Conservation (phyloP, 2,797 vertebrate species). For the Triplophysa yarkandensis region DNA sequence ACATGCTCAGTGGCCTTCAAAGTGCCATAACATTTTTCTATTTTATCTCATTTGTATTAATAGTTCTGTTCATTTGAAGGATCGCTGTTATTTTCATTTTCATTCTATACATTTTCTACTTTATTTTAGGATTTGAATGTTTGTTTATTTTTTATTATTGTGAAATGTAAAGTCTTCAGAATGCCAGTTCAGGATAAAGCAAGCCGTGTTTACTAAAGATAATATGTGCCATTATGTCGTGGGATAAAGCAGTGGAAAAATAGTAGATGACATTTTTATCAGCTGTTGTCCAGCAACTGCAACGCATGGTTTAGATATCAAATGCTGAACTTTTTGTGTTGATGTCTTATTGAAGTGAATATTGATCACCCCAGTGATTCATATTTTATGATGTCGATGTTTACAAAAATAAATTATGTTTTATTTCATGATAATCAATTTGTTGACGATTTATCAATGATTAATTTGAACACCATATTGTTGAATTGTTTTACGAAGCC, state of each 20-base stretch:
- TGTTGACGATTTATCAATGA: background rate
- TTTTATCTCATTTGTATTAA: constrained; percentile 15
- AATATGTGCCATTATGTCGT: constrained; percentile 12
- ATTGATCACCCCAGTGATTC: constrained; percentile 59
- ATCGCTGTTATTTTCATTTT: constrained; percentile 14
- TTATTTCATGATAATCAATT: constrained; percentile 27
- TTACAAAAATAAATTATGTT: constrained; percentile 76
- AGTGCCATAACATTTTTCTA: constrained; percentile 20
- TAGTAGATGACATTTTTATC: constrained; percentile 55
- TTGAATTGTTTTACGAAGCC: background rate
- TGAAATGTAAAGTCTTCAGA: background rate
- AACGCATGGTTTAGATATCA: constrained; percentile 65
- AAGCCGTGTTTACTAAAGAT: constrained; percentile 21
- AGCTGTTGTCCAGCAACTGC: constrained; percentile 67
- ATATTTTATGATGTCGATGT: constrained; percentile 62
- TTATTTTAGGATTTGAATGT: constrained; percentile 14
- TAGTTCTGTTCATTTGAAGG: constrained; percentile 17
- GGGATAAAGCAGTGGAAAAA: constrained; percentile 29
- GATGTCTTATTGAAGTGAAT: constrained; percentile 54
- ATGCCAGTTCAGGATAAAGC: constrained; percentile 14
- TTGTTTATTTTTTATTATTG: constrained; percentile 16
- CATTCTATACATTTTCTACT: constrained; percentile 23
- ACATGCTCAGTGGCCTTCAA: constrained; percentile 16
- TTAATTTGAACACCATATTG: background rate
- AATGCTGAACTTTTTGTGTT: constrained; percentile 59